Percentiles rank a stretch among this genome's conserved stretches.
Conservation (phyloP, 2,797 vertebrate species). For the Limosa lapponica region DNA sequence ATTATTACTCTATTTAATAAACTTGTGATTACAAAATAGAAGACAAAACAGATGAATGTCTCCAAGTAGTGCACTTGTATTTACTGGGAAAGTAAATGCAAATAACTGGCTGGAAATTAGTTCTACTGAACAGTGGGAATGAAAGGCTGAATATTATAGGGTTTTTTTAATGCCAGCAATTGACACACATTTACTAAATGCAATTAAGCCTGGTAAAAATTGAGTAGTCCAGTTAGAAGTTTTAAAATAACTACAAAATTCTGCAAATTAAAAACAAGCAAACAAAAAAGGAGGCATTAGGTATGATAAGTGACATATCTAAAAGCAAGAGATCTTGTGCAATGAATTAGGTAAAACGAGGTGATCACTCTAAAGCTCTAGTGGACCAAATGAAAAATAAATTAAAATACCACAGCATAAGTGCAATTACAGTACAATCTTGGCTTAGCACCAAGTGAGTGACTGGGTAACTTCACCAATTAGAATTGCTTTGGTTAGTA, state of each 20-base stretch:
- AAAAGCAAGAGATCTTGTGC: slow-evolving; percentile 83
- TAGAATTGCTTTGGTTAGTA: slow-evolving; percentile 67
- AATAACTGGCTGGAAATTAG: slow-evolving; percentile 50
- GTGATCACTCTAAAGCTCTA: slow-evolving; percentile 69
- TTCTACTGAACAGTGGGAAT: slow-evolving; percentile 45
- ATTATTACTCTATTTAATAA: slow-evolving; percentile 9
- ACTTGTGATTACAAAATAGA: slow-evolving; percentile 41
- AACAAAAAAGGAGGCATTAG: slow-evolving; percentile 67
- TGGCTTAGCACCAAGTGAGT: slow-evolving; percentile 64
- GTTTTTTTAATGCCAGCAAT: slow-evolving; percentile 23
- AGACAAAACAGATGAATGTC: slow-evolving; percentile 51
- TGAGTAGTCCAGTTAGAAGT: slow-evolving; percentile 78
- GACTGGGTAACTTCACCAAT: slow-evolving; percentile 45
- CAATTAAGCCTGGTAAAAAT: slow-evolving; percentile 80
- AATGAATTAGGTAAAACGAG: slow-evolving; percentile 79
- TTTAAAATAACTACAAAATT: slow-evolving; percentile 70
- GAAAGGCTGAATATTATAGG: slow-evolving; percentile 10
- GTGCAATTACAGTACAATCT: slow-evolving; percentile 62
- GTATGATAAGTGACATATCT: slow-evolving; percentile 71
- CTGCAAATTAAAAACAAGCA: slow-evolving; percentile 73
- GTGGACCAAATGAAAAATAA: slow-evolving; percentile 49
- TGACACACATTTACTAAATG: slow-evolving; percentile 66
- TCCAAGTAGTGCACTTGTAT: slow-evolving; percentile 38
- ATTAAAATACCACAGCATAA: slow-evolving; percentile 54
- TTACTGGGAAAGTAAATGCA: slow-evolving; percentile 56